These are phyloP conservation scores for Drosophila subsilvestris DNA, from an alignment of 2,888 invertebrate genomes.

Conservation along the genomic window DNA sequence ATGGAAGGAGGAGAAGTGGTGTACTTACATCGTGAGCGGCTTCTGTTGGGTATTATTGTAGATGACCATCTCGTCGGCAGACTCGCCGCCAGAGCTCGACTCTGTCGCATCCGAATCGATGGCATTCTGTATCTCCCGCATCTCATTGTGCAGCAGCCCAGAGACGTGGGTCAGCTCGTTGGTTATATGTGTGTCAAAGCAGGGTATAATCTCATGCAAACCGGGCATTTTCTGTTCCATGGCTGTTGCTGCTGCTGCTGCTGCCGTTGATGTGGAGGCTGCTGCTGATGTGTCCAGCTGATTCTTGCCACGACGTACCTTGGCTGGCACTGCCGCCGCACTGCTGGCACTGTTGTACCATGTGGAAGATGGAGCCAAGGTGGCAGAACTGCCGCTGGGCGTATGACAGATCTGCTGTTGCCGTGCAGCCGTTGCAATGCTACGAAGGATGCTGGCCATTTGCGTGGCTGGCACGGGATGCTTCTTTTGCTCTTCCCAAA, in stretches of 20 bases:
- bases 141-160: constrained; percentile 89
- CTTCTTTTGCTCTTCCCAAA: constrained; percentile 82
- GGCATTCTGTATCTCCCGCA: constrained; percentile 89
- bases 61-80: constrained; percentile 93
- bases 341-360: constrained; percentile 57
- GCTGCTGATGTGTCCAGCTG: constrained; percentile 26
- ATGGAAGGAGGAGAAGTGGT: constrained; percentile 4
- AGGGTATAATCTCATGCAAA: constrained; percentile 81
- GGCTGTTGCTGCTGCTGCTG: constrained; percentile 16
- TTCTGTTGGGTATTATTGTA: constrained; percentile 92
- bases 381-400: constrained; percentile 62
- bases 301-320: constrained; percentile 56
- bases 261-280: neutral
- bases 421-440: constrained; percentile 79
- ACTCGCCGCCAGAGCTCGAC: constrained; percentile 97
- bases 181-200: constrained; percentile 84
- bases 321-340: constrained; percentile 48
- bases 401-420: constrained; percentile 78
- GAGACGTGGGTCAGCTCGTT: constrained; percentile 89
- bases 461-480: constrained; percentile 85
- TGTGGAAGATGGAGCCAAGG: constrained; percentile 63
- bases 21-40: constrained; percentile 91
- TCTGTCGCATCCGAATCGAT: constrained; percentile 97
- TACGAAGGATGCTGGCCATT: constrained; percentile 85
- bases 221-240: constrained; percentile 35